Percentiles rank a stretch among this genome's conserved stretches.
phyloP scores from a whole-genome alignment of 2,113 vertebrate genomes.

The Octodon degus region DNA sequence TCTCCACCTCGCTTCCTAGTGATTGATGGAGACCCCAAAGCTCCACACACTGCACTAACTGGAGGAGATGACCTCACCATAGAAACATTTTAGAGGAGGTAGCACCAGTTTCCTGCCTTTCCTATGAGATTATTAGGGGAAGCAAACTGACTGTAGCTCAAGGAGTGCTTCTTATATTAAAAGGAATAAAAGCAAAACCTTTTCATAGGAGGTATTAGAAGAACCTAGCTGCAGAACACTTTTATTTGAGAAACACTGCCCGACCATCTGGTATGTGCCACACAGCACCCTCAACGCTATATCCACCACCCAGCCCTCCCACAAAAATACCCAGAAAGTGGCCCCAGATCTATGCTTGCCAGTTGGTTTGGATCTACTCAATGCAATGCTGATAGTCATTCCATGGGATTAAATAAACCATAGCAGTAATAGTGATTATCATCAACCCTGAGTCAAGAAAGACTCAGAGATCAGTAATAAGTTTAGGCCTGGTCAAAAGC shows the following conservation, averaged over 20 bases:
- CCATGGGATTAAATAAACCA: neutral
- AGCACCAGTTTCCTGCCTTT: constrained; percentile 54
- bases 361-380: neutral
- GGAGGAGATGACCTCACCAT: constrained; percentile 55
- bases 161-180: neutral
- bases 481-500: neutral
- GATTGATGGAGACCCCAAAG: constrained; percentile 54
- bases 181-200: neutral
- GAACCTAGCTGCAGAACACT: neutral
- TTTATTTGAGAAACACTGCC: neutral
- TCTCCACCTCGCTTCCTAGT: constrained; percentile 21
- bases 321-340: neutral
- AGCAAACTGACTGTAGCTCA: neutral
- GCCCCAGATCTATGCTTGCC: neutral
- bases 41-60: neutral
- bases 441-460: neutral
- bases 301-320: neutral
- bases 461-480: neutral
- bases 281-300: neutral
- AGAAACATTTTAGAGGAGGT: constrained; percentile 45
- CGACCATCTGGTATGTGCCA: neutral
- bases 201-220: neutral
- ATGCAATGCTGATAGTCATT: neutral
- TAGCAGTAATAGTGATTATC: neutral
- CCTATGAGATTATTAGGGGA: neutral